phyloP scores from a whole-genome alignment of 2,888 invertebrate species.

The Lithophane socia region DNA sequence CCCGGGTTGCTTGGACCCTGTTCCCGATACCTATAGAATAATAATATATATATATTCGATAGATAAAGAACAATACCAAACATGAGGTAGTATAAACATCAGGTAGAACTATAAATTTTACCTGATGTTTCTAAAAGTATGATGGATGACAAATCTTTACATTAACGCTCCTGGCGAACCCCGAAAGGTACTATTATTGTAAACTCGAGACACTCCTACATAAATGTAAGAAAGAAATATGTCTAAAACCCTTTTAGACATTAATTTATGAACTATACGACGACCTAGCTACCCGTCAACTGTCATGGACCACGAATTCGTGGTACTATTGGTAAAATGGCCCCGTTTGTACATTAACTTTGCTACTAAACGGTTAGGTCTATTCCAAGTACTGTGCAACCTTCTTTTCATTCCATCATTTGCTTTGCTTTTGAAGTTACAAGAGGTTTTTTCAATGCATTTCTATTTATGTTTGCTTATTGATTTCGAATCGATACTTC shows the following conservation, averaged over 20 bases:
- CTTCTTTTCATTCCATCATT: neutral
- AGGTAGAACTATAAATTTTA: constrained; percentile 10
- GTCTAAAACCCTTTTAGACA: constrained; percentile 34
- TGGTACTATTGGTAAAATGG: constrained; percentile 5
- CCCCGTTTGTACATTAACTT: neutral
- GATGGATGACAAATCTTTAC: constrained; percentile 39
- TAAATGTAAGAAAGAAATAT: constrained; percentile 16
- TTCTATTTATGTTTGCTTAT: constrained; percentile 30
- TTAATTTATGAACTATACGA: constrained; percentile 21
- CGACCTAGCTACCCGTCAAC: constrained; percentile 11
- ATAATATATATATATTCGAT: no score
- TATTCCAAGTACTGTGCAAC: neutral
- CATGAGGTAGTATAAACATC: neutral
- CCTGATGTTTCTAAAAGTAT: constrained; percentile 10
- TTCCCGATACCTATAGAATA: no score
- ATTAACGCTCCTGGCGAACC: constrained; percentile 8
- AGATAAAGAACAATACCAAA: no score
- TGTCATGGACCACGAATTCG: constrained; percentile 14
- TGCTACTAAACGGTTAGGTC: neutral
- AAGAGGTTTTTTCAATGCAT: constrained; percentile 13
- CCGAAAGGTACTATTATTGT: constrained; percentile 2
- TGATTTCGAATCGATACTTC: constrained; percentile 36
- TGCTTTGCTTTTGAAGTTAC: constrained; percentile 6
- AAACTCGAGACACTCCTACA: neutral
- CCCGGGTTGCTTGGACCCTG: no score